Evolutionary conservation across 2,797 vertebrate species (phyloP).

Genomic region (Streptopelia turtur): DNA sequence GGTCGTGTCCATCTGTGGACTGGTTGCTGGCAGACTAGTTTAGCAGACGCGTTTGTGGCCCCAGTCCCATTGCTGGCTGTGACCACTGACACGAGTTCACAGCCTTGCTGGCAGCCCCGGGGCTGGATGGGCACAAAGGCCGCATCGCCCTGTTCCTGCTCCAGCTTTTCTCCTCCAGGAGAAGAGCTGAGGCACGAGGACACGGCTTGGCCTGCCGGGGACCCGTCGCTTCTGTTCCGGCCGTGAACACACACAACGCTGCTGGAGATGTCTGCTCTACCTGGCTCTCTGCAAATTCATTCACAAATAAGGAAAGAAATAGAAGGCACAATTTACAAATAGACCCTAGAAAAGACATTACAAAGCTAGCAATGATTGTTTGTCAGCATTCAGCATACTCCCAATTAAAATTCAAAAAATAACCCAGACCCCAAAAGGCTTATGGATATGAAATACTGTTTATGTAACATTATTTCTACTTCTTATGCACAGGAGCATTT

Average conservation of each 20-base stretch:
- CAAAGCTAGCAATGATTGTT: neutral
- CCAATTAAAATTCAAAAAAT: conserved; percentile 23
- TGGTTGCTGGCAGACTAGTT: neutral
- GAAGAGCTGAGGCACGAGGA: neutral
- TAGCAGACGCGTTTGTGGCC: conserved; percentile 11
- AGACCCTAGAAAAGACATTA: neutral
- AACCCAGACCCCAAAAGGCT: neutral
- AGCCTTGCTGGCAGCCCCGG: neutral
- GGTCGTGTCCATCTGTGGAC: neutral
- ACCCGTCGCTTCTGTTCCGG: neutral
- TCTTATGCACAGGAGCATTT: conserved; percentile 49
- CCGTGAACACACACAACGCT: neutral
- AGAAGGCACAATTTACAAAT: neutral
- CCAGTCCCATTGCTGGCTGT: neutral
- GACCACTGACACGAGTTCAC: neutral
- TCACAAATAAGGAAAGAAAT: neutral
- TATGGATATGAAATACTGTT: neutral
- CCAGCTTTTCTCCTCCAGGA: neutral
- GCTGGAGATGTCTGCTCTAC: neutral
- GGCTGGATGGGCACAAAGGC: neutral
- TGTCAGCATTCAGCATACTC: neutral
- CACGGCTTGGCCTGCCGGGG: neutral
- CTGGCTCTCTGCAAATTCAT: neutral
- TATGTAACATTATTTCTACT: conserved; percentile 19
- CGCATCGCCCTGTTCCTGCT: neutral